A percentile compares a stretch with the other conserved stretches of the same genome.
These are phyloP conservation scores for Rhinopomastus cyanomelas DNA, from an alignment of 2,113 vertebrate genomes.

Conservation along the genomic window DNA sequence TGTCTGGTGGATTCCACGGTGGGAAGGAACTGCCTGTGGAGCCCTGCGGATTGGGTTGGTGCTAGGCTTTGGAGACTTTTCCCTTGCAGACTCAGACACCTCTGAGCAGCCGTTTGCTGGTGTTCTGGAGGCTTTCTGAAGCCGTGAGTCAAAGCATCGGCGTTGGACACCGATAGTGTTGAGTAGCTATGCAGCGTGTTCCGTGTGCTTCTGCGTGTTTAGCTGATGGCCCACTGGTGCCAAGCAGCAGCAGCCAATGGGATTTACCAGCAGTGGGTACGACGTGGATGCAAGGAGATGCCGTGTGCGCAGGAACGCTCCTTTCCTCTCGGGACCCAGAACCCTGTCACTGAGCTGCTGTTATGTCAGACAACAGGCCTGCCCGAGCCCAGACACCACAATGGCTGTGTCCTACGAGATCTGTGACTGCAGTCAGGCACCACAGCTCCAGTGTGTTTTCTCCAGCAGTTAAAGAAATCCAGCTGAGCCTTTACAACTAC, in stretches of 20 bases:
- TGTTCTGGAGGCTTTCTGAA: background rate
- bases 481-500: slow-evolving; percentile 30
- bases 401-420: background rate
- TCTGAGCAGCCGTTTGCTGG: background rate
- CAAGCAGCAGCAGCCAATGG: background rate
- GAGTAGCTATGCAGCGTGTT: background rate
- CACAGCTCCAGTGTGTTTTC: slow-evolving; percentile 11
- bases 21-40: background rate
- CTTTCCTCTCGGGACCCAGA: background rate
- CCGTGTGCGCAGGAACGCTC: background rate
- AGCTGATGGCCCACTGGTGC: background rate
- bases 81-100: background rate
- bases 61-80: background rate
- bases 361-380: background rate
- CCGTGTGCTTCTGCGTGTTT: background rate
- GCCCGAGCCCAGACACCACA: background rate
- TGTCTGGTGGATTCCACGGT: background rate
- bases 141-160: background rate
- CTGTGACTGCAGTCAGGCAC: background rate
- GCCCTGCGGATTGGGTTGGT: background rate
- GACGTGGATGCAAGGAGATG: background rate
- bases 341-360: background rate
- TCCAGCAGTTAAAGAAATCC: slow-evolving; percentile 18
- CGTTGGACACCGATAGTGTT: background rate
- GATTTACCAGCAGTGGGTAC: background rate